A percentile compares a stretch with the other conserved stretches of the same genome.
Conservation (phyloP, 2,113 vertebrate genomes). For the Tragelaphus scriptus region DNA sequence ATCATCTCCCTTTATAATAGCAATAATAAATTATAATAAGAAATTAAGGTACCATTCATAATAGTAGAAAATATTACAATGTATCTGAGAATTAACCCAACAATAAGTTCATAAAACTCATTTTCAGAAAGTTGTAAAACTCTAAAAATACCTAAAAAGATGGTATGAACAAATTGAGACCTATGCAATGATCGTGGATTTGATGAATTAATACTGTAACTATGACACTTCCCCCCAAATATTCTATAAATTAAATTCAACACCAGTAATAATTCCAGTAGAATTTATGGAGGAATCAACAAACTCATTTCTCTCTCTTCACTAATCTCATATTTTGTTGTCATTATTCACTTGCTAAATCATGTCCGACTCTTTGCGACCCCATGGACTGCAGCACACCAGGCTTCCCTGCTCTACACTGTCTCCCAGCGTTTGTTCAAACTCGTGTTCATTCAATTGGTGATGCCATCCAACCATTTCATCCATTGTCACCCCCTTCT, state of each 20-base stretch:
- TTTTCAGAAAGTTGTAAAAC: not conserved
- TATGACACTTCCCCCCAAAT: not conserved
- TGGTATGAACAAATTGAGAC: not conserved
- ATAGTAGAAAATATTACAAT: not conserved
- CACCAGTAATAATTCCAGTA: not conserved
- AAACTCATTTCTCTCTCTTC: not conserved
- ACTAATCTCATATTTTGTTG: not conserved
- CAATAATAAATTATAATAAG: not conserved
- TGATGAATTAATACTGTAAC: not conserved
- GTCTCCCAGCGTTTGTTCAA: not conserved
- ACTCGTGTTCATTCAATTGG: not conserved
- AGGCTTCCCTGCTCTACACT: not conserved
- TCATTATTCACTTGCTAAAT: not conserved
- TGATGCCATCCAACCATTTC: not conserved
- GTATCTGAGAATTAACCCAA: not conserved
- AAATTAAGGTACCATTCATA: not conserved
- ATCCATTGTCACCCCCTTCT: not conserved
- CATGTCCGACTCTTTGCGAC: fast-evolving
- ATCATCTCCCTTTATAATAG: not conserved
- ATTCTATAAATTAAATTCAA: not conserved
- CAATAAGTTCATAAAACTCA: not conserved
- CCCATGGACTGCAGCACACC: not conserved
- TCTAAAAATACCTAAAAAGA: not conserved
- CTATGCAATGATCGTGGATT: not conserved
- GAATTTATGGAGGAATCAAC: not conserved